phyloP scores from a whole-genome alignment of 2,113 vertebrate species.

The Lonchura striata region DNA sequence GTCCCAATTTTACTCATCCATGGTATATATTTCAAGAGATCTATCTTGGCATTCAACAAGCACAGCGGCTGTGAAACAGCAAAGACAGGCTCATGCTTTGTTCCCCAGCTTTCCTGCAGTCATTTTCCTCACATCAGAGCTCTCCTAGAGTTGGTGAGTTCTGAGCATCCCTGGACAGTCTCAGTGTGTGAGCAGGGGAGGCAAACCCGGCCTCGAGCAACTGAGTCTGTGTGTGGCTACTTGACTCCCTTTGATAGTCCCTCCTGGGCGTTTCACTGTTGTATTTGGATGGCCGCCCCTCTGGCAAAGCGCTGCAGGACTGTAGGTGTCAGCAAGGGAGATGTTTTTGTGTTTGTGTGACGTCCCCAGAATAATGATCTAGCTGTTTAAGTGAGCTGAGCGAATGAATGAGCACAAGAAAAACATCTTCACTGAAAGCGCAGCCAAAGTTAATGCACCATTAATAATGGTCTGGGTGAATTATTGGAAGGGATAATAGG shows the following conservation, averaged over 20 bases:
- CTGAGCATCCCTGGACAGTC: not conserved
- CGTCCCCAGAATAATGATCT: conserved; percentile 55
- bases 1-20: not conserved
- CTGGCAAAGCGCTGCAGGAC: not conserved
- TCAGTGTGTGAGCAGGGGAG: rapidly evolving
- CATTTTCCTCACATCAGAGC: not conserved
- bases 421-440: conserved; percentile 70
- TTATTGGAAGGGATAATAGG: conserved; percentile 65
- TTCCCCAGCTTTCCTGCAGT: not conserved
- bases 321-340: conserved; percentile 28
- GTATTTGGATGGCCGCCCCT: not conserved
- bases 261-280: not conserved
- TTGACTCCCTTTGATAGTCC: not conserved
- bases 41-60: not conserved
- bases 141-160: not conserved
- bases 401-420: conserved; percentile 41
- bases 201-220: rapidly evolving
- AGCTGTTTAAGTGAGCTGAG: conserved; percentile 57
- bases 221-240: conserved; percentile 30
- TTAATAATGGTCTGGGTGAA: conserved; percentile 73
- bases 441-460: conserved; percentile 72
- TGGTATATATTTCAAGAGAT: not conserved
- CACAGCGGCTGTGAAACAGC: not conserved
- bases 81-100: not conserved
- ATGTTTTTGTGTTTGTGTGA: conserved; percentile 54